phyloP scores from a whole-genome alignment of 2,888 invertebrate genomes.

The Nysson spinosus region DNA sequence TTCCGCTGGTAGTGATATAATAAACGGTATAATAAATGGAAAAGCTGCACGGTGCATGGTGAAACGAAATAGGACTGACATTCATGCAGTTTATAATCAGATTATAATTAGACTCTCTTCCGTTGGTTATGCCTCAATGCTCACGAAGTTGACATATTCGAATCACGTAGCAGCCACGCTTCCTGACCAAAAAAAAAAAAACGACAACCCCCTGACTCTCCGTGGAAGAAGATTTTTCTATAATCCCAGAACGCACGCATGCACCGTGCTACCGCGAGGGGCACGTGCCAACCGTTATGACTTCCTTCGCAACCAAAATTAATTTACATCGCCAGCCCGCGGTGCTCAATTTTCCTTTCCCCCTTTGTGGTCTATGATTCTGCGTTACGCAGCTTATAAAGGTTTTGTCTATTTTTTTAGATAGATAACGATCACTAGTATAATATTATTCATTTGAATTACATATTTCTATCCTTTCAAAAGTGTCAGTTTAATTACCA shows the following conservation, averaged over 20 bases:
- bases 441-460: no score
- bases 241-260: slow-evolving; percentile 46
- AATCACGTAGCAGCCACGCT: slow-evolving; percentile 70
- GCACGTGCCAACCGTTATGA: slow-evolving; percentile 69
- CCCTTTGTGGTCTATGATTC: slow-evolving; percentile 15
- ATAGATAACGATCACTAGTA: no score
- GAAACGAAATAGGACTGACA: slow-evolving; percentile 19
- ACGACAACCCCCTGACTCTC: neutral
- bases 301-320: slow-evolving; percentile 68
- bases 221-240: slow-evolving; percentile 54
- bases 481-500: no score
- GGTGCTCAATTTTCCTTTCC: slow-evolving; percentile 49
- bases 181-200: slow-evolving; percentile 59
- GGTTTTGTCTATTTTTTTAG: no score
- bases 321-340: slow-evolving; percentile 64
- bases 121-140: slow-evolving; percentile 20
- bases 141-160: slow-evolving; percentile 51
- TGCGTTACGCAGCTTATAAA: no score
- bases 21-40: no score
- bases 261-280: slow-evolving; percentile 39
- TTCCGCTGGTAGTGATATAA: no score
- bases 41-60: no score
- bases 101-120: slow-evolving; percentile 51
- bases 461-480: no score
- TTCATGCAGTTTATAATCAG: slow-evolving; percentile 42